These are phyloP conservation scores for Pituophis catenifer DNA, from an alignment of 2,113 vertebrate species.

Conservation along the genomic window DNA sequence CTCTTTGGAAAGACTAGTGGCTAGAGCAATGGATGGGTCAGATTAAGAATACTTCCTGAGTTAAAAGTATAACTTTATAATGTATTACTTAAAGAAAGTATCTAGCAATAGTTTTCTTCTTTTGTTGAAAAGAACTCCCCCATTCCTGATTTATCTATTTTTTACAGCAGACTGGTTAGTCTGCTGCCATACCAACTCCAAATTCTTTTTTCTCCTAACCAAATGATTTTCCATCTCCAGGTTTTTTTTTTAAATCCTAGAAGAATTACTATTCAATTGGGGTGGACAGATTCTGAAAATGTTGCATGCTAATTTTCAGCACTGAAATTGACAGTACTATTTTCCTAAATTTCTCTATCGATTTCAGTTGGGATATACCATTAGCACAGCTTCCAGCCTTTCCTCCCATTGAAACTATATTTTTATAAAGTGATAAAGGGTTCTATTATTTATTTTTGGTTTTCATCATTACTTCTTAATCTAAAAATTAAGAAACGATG, in stretches of 20 bases:
- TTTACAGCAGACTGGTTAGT: neutral
- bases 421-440: too few relatives aligned
- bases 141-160: neutral
- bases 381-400: neutral
- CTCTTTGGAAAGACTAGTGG: neutral
- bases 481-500: neutral
- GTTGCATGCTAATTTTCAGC: neutral
- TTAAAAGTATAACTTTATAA: neutral
- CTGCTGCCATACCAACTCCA: neutral
- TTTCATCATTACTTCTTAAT: neutral
- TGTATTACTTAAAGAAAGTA: neutral
- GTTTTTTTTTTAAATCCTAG: neutral
- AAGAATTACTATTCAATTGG: neutral
- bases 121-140: neutral
- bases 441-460: neutral
- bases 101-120: neutral
- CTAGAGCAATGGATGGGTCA: neutral
- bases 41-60: neutral
- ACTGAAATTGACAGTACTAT: neutral
- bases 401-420: too few relatives aligned
- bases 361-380: neutral
- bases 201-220: neutral
- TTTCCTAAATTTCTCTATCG: neutral
- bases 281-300: neutral
- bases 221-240: neutral